Evolutionary conservation across 2,797 vertebrate species (phyloP).

Genomic region (Aulostomus chinensis): DNA sequence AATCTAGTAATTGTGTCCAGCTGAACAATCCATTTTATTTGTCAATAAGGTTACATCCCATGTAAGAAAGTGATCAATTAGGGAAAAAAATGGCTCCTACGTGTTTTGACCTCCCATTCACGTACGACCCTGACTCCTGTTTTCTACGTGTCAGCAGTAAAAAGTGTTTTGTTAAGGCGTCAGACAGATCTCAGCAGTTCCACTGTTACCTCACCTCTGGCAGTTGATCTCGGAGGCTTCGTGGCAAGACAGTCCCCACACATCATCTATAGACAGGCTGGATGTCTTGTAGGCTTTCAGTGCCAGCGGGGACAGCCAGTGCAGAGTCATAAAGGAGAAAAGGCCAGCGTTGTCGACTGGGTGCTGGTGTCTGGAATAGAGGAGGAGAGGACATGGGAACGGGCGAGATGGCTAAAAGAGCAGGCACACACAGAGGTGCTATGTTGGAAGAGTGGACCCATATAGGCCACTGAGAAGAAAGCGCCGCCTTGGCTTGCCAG

Average conservation of each 20-base stretch:
- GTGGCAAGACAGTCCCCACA: constrained; percentile 84
- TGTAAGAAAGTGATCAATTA: too few relatives aligned
- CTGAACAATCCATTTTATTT: too few relatives aligned
- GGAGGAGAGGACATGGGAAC: constrained; percentile 37
- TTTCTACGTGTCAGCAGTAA: too few relatives aligned
- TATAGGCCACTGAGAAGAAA: constrained; percentile 25
- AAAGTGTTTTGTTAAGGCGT: too few relatives aligned
- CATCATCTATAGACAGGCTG: constrained; percentile 75
- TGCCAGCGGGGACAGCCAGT: constrained; percentile 85
- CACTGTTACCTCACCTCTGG: constrained; percentile 76
- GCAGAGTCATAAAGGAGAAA: constrained; percentile 86
- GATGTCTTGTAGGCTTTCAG: constrained; percentile 76
- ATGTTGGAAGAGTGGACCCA: constrained; percentile 38
- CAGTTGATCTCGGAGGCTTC: constrained; percentile 82
- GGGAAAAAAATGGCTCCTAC: too few relatives aligned
- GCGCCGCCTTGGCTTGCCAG: constrained; percentile 41
- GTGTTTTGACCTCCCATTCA: too few relatives aligned
- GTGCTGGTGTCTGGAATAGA: constrained; percentile 82
- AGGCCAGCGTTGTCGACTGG: constrained; percentile 86
- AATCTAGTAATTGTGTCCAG: too few relatives aligned
- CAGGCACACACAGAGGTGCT: constrained; percentile 46
- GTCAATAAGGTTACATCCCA: too few relatives aligned
- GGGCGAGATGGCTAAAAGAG: constrained; percentile 46
- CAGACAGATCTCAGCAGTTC: constrained; percentile 10
- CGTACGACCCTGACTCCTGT: too few relatives aligned